phyloP scores from a whole-genome alignment of 2,113 vertebrate genomes.

The Corvus hawaiiensis region DNA sequence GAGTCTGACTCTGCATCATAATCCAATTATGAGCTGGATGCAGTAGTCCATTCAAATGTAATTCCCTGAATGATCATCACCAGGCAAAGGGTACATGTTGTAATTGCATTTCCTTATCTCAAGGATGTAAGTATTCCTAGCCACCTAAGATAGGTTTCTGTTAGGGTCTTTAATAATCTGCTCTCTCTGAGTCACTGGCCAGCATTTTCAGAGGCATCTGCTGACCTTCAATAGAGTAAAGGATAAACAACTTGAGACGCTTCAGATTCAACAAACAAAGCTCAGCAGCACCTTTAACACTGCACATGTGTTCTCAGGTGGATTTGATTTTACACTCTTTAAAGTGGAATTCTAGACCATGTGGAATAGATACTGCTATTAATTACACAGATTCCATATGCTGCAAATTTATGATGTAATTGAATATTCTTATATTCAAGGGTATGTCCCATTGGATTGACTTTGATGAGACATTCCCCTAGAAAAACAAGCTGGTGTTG shows the following conservation, averaged over 20 bases:
- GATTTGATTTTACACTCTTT: neutral
- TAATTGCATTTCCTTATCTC: slow-evolving; percentile 54
- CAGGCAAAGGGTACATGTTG: neutral
- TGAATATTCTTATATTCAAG: neutral
- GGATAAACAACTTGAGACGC: neutral
- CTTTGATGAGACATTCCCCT: neutral
- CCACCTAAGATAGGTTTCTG: neutral
- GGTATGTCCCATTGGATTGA: fast-evolving
- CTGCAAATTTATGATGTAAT: neutral
- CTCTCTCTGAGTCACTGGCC: neutral
- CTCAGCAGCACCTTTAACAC: neutral
- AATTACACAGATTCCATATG: neutral
- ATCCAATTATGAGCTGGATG: slow-evolving; percentile 17
- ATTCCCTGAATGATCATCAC: neutral
- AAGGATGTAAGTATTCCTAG: neutral
- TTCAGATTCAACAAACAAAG: neutral
- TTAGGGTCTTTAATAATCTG: neutral
- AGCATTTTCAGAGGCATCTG: neutral
- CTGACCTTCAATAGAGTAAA: neutral
- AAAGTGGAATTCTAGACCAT: neutral
- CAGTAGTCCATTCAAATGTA: neutral
- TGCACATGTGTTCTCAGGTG: neutral
- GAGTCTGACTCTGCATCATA: neutral
- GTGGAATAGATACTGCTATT: neutral
- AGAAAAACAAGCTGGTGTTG: neutral